Percentiles rank a stretch among this genome's conserved stretches.
These are phyloP conservation scores for Intellagama lesueurii DNA, from an alignment of 2,797 vertebrate genomes.

Conservation along the genomic window DNA sequence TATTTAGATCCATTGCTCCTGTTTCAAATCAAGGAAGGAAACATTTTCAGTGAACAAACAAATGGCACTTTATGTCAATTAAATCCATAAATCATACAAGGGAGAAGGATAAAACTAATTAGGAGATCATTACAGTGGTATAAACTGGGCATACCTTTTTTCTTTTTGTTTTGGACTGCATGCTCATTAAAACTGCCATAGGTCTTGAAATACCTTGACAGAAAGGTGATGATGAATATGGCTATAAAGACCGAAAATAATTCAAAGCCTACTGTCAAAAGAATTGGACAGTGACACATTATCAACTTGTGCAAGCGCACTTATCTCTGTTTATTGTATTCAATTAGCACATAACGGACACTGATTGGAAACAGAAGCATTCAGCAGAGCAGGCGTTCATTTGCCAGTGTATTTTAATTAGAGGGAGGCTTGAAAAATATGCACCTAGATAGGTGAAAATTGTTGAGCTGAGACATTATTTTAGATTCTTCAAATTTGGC, in stretches of 20 bases:
- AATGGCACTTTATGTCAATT: conserved; percentile 36
- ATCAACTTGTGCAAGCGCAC: conserved; percentile 46
- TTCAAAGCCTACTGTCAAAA: conserved; percentile 61
- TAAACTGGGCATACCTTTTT: conserved; percentile 46
- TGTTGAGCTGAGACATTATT: neutral
- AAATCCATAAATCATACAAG: conserved; percentile 67
- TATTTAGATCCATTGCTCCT: neutral
- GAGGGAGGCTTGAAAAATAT: conserved; percentile 36
- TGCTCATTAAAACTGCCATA: conserved; percentile 73
- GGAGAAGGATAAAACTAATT: conserved; percentile 57
- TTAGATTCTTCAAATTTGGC: neutral
- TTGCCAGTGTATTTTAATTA: conserved; percentile 57
- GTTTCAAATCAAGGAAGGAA: neutral
- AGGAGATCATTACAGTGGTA: conserved; percentile 60
- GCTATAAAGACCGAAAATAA: conserved; percentile 61
- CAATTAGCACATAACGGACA: conserved; percentile 49
- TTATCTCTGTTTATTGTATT: conserved; percentile 69
- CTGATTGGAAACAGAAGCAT: conserved; percentile 58
- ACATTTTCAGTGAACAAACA: conserved; percentile 12
- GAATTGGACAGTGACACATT: conserved; percentile 36
- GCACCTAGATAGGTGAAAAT: conserved; percentile 40
- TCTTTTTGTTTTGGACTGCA: conserved; percentile 52
- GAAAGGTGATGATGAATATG: conserved; percentile 70
- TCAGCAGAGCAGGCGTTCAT: conserved; percentile 63
- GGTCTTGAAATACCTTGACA: conserved; percentile 66